phyloP scores from a whole-genome alignment of 2,888 invertebrate genomes.

The Agrypnus murinus region DNA sequence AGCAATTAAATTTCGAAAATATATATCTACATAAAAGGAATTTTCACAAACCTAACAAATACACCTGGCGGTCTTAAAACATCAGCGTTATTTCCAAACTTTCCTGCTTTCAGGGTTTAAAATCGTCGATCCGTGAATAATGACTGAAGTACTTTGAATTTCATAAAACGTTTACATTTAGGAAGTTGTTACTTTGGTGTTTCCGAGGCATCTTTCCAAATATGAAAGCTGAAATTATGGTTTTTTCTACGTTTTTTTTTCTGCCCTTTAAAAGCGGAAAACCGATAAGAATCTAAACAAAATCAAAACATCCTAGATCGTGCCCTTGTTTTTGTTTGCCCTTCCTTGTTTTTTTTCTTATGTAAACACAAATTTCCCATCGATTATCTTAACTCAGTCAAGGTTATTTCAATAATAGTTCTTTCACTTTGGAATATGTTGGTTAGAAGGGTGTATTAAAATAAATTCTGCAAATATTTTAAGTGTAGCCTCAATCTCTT shows the following conservation, averaged over 20 bases:
- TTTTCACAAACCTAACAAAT: not conserved
- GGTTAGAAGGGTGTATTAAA: conserved; percentile 1
- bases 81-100: not conserved
- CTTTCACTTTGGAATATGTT: not conserved
- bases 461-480: conserved; percentile 28
- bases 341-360: no score
- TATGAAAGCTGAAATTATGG: not conserved
- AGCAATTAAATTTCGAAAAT: not conserved
- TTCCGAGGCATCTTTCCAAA: not conserved
- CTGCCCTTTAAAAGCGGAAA: not conserved
- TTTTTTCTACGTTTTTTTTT: conserved; percentile 1
- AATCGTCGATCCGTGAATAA: conserved; percentile 26
- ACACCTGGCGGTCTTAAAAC: conserved; percentile 23
- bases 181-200: conserved; percentile 1
- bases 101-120: not conserved
- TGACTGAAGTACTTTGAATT: conserved; percentile 22
- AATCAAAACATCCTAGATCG: no score
- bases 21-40: not conserved
- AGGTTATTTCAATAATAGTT: conserved; percentile 1
- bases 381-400: not conserved
- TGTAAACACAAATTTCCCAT: no score
- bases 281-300: not conserved
- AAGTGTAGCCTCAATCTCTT: not conserved
- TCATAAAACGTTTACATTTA: conserved; percentile 25
- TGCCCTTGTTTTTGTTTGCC: no score